A percentile compares a stretch with the other conserved stretches of the same genome.
Conservation (phyloP, 2,113 vertebrate genomes). For the Heterochromis multidens region DNA sequence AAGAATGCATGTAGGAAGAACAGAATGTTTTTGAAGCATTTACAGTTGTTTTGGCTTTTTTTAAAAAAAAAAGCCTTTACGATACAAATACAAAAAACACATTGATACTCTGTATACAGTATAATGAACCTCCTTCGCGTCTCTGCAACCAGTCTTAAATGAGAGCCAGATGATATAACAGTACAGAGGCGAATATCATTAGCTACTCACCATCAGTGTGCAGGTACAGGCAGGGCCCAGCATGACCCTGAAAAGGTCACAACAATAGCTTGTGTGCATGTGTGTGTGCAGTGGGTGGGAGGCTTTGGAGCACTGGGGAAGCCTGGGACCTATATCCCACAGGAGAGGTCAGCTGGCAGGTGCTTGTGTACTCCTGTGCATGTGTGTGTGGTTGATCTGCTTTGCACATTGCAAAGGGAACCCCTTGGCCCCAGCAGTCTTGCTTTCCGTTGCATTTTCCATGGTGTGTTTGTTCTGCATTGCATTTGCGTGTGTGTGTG, state of each 20-base stretch:
- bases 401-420: slow-evolving; percentile 53
- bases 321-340: slow-evolving; percentile 7
- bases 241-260: slow-evolving; percentile 33
- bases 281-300: not conserved
- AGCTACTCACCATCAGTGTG: slow-evolving; percentile 22
- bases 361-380: slow-evolving; percentile 13
- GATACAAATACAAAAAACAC: not conserved
- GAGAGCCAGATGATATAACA: slow-evolving; percentile 59
- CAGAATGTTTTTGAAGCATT: not conserved
- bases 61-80: not conserved
- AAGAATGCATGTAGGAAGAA: not conserved
- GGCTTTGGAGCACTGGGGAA: not conserved
- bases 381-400: slow-evolving; percentile 22
- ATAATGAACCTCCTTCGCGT: not conserved
- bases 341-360: slow-evolving; percentile 55
- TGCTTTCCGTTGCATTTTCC: slow-evolving; percentile 62
- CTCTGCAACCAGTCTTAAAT: slow-evolving; percentile 32
- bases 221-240: slow-evolving; percentile 18
- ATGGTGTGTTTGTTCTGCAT: slow-evolving; percentile 31
- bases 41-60: not conserved
- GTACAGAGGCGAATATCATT: slow-evolving; percentile 35
- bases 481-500: slow-evolving; percentile 20
- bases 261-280: not conserved
- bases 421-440: slow-evolving; percentile 43
- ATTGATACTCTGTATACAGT: not conserved